Base-by-base conservation (phyloP, 2,888 invertebrate genomes). In the Scelioninae gen. 1 region DNA sequence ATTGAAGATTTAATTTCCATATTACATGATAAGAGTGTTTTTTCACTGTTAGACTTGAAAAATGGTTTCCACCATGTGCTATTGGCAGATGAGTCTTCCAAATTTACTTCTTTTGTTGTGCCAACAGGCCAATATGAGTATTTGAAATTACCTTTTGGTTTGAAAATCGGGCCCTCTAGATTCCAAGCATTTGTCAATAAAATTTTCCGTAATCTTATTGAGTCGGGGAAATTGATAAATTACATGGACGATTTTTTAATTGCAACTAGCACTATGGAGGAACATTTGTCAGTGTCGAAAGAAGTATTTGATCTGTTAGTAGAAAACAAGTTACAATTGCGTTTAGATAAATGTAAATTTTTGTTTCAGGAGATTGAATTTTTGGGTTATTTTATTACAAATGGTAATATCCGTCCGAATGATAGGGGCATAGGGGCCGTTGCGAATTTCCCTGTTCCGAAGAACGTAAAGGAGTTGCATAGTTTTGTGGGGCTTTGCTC, bases 1-100 rank as follows among this genome's bases (percentile, higher is more conserved):
- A 76, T 76, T 8, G 60, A 76, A n/a, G 76, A 76, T 23, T 68
- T 68, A 68, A 15, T 76, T 6, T 51, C 13, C 11, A 9, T 34
- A 0, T 15, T 76, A 0, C 0, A 31, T 1, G 60, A 16, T 0
- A 76, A 58, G 29, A 38, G 31, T 4, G 49, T 58, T 53, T 76
- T 53, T 43, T 23, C 13, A 1, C 34, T 32, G 11, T 34, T 77
- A 11, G 77, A 69, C 31, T 16, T 77, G 8, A 69, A 63, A 15
- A 55, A 77, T 38, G 69, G 69, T 0, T 69, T 69, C 53, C 15
- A 53, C 13, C 77, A 77, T n/a, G 29, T 77, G 8, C 5, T 53
- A 16, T 47, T 69, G 32, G 77, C 53, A 3, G 34, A 69, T 4
- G 55, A 77, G 1, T 77, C 63, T 10, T 5, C 47, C 2, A 69